phyloP scores from a whole-genome alignment of 2,797 vertebrate genomes.

The Pitangus sulphuratus region DNA sequence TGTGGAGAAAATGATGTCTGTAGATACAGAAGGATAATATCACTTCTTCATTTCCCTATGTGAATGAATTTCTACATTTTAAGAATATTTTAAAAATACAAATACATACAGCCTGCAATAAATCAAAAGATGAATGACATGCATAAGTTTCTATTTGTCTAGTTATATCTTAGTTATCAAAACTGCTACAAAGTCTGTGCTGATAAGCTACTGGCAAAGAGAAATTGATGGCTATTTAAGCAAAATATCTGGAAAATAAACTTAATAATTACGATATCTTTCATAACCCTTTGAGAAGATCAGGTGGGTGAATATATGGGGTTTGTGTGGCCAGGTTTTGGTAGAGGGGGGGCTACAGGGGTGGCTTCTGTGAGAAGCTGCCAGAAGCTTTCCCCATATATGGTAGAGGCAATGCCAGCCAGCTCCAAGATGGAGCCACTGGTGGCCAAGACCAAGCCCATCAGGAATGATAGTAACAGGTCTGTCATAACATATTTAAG shows the following conservation, averaged over 20 bases:
- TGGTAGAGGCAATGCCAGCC: background rate
- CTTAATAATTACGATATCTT: background rate
- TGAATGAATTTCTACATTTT: background rate
- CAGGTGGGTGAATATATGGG: background rate
- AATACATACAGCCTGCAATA: background rate
- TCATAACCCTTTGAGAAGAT: background rate
- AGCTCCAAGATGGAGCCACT: background rate
- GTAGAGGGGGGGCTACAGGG: background rate
- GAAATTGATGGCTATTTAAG: background rate
- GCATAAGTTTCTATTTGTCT: background rate
- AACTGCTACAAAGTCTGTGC: background rate
- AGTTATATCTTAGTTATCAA: background rate
- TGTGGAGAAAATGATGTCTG: background rate
- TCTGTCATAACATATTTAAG: background rate
- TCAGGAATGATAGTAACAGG: background rate
- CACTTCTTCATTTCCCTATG: background rate
- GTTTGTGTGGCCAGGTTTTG: background rate
- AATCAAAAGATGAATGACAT: background rate
- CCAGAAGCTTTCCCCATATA: background rate
- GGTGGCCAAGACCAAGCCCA: background rate
- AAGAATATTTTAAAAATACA: background rate
- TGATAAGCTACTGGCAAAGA: background rate
- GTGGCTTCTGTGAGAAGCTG: background rate
- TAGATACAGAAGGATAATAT: background rate
- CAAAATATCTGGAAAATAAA: background rate